Percentiles rank a stretch among this genome's conserved stretches.
phyloP scores from a whole-genome alignment of 2,888 invertebrate genomes.

The Gari tellinella region DNA sequence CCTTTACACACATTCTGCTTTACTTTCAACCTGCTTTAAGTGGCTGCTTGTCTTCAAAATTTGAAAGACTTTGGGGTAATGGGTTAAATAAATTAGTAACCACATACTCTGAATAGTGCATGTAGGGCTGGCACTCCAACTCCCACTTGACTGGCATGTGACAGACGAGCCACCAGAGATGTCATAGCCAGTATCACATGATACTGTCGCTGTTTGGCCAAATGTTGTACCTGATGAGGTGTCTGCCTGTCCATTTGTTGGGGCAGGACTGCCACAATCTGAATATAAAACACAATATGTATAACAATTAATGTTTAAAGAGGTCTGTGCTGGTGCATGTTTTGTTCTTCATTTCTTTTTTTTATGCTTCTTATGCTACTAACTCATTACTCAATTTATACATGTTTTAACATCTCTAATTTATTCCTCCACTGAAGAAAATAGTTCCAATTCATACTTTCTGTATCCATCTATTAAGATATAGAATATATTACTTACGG shows the following conservation, averaged over 20 bases:
- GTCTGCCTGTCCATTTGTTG: background rate
- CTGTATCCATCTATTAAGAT: no score
- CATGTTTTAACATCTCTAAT: no score
- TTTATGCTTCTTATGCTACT: background rate
- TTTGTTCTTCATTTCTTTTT: background rate
- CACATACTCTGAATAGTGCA: constrained; percentile 17
- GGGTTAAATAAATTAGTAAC: background rate
- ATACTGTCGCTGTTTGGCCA: constrained; percentile 1
- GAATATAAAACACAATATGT: background rate
- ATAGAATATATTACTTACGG: no score
- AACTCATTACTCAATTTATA: background rate
- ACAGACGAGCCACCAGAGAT: constrained; percentile 1
- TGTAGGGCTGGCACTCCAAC: constrained; percentile 10
- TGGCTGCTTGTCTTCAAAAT: no score
- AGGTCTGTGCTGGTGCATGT: no score
- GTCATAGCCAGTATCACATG: constrained; percentile 5
- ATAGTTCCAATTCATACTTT: no score
- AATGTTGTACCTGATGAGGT: background rate
- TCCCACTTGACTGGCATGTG: constrained; percentile 8
- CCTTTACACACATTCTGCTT: no score
- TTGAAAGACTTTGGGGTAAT: no score
- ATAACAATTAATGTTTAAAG: background rate
- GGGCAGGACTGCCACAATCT: constrained; percentile 16
- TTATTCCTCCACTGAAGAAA: no score
- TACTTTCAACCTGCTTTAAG: no score